phyloP scores from a whole-genome alignment of 2,797 vertebrate species.

The Pteronotus mesoamericanus region DNA sequence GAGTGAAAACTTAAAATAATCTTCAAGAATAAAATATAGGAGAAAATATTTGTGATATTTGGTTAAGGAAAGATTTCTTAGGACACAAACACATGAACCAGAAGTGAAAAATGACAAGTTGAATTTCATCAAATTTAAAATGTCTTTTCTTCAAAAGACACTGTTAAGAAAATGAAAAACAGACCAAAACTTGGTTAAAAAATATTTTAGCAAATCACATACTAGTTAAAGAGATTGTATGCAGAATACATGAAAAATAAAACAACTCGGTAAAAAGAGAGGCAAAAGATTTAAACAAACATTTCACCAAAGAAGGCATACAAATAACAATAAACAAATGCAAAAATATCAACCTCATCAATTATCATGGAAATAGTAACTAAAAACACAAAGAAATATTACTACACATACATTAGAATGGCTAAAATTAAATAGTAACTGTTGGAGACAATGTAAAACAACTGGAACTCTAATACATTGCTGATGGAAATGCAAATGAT shows the following conservation, averaged over 20 bases:
- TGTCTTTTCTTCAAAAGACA: not conserved
- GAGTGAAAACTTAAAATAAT: not conserved
- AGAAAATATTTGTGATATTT: constrained; percentile 21
- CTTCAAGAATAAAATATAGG: not conserved
- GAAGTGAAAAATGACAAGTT: not conserved
- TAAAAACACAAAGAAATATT: not conserved
- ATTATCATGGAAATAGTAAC: not conserved
- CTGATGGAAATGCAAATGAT: not conserved
- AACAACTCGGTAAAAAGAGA: not conserved
- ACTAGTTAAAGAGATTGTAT: not conserved
- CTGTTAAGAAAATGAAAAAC: not conserved
- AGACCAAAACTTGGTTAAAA: not conserved
- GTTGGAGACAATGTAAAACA: not conserved
- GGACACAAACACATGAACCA: not conserved
- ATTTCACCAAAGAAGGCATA: not conserved
- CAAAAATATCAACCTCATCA: not conserved
- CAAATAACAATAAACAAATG: not conserved
- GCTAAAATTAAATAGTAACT: not conserved
- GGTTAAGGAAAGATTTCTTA: not conserved
- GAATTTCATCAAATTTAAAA: not conserved
- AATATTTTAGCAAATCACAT: not conserved
- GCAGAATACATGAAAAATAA: not conserved
- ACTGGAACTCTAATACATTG: not conserved
- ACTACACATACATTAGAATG: not conserved
- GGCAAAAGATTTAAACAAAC: not conserved